Base-by-base conservation (phyloP, 2,888 invertebrate species). In the Ramazzottius varieornatus region DNA sequence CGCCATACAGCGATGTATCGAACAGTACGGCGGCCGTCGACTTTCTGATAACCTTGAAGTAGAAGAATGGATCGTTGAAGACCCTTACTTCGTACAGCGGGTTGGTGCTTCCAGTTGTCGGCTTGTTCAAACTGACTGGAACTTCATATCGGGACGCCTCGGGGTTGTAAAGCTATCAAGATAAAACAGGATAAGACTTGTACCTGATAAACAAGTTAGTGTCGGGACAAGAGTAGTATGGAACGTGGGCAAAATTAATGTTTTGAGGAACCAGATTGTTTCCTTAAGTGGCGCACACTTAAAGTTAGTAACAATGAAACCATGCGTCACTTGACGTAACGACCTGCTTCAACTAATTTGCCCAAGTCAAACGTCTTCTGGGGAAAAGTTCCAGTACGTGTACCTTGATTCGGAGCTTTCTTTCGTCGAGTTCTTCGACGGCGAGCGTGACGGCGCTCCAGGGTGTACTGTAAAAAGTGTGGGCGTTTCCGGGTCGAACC, bases 1-100 rank as follows among this genome's bases (percentile, higher is more conserved):
- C 77, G 13, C 73, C 73, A n/a, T n/a, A n/a, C 2, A 73, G 68
- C n/a, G 71, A 70, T 1, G 73, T 72, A 68, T 74, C 73, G 65
- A 72, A 70, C 72, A 74, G 63, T 8, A 73, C 69, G 46, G 69
- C 69, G 20, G 69, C 69, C 2, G 70, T 72, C 33, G 67, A 68
- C 64, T 66, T 68, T 46, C 73, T 67, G 64, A 70, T 70, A 34
- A 75, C 71, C 65, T 72, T 70, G 69, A 75, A 75, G 40, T 71
- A 69, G 68, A 76, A 75, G 2, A 68, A 67, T 8, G 69, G 70
- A 2, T 68, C 66, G n/a, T 69, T 68, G 4, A 65, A 33, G 29
- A 70, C 68, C 29, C 66, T 46, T 1, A 72, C 65, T 20, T 70
- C 68, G 67, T 71, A 71, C 33, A 71, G 68, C 1, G 68, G 69